Conservation (phyloP, 2,888 invertebrate genomes). For the Parasteatoda lunata region DNA sequence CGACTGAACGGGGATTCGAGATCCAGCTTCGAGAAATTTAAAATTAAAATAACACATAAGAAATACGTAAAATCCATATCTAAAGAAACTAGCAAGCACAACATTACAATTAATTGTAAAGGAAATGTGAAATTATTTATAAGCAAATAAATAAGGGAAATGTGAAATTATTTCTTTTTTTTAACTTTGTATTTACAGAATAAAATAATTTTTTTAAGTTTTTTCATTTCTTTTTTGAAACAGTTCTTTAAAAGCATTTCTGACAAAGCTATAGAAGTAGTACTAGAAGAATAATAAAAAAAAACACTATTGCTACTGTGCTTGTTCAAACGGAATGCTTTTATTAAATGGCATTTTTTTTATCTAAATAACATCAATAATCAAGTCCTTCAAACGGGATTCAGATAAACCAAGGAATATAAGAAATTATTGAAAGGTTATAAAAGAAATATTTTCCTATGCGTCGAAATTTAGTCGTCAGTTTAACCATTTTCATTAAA, state of each 20-base stretch:
- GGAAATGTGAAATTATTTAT: background rate
- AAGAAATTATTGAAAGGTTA: constrained; percentile 9
- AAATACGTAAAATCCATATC: background rate
- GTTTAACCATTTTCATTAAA: too few species aligned
- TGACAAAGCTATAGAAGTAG: background rate
- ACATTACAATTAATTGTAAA: background rate
- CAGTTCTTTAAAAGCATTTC: background rate
- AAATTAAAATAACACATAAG: too few species aligned
- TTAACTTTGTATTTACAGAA: background rate
- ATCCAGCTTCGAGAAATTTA: too few species aligned
- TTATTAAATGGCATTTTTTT: background rate
- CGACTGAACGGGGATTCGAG: too few species aligned
- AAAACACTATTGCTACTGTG: background rate
- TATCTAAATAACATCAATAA: constrained; percentile 11
- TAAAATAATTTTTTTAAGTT: background rate
- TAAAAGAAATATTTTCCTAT: background rate
- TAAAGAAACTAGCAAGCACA: background rate
- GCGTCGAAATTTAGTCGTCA: background rate
- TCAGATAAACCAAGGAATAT: background rate
- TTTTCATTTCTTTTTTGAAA: background rate
- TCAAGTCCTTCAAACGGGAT: constrained; percentile 16
- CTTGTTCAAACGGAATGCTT: background rate
- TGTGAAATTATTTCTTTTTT: constrained; percentile 2
- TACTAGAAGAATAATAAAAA: background rate
- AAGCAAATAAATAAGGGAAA: too few species aligned